Evolutionary conservation across 2,113 vertebrate genomes (phyloP), one percentile per base, ranked within the genome.

Genomic region (Rissa tridactyla): DNA sequence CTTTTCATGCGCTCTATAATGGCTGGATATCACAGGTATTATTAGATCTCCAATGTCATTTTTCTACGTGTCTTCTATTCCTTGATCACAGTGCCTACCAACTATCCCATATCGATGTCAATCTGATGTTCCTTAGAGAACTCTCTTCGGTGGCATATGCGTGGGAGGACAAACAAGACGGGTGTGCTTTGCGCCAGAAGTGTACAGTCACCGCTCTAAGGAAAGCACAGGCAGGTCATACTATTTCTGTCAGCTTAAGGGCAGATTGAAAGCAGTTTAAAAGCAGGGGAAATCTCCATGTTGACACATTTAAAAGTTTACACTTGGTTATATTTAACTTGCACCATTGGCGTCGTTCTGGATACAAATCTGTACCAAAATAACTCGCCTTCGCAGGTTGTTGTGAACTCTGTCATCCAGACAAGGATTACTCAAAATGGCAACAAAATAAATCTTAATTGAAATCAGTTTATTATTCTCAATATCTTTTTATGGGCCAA

Each of bases 61-160:
- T 86, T 81, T 69, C 64, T 73, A 15, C 4, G 1, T 52, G 12
- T 38, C 40, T 65, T 65, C 26, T 32, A 8, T 32, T 55, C 29
- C 71, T 92, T 69, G 26, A 55, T 86, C 61, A 52, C 14, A 27
- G 16, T 27, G 34, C 40, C 42, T 49, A 17, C 42, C 30, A 78
- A 1, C n/a, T 58, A 5, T 19, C 9, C 34, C 18, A 6, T 65
- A 36, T 16, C 0, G 0, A 32, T 76, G 23, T 88, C 71, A 36
- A 22, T 52, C n/a, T 61, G 21, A 6, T 51, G 26, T 78, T 73
- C 60, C 29, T 71, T 57, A 49, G 32, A 70, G 52, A 78, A 16
- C 57, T 75, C 34, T 68, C 6, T 40, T 71, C 32, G 11, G 38
- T 82, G 51, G 62, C 78, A 68, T 22, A 4, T 73, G 15, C 2